phyloP scores from a whole-genome alignment of 2,888 invertebrate genomes.

The Galeopsomyia nigrocyanea region DNA sequence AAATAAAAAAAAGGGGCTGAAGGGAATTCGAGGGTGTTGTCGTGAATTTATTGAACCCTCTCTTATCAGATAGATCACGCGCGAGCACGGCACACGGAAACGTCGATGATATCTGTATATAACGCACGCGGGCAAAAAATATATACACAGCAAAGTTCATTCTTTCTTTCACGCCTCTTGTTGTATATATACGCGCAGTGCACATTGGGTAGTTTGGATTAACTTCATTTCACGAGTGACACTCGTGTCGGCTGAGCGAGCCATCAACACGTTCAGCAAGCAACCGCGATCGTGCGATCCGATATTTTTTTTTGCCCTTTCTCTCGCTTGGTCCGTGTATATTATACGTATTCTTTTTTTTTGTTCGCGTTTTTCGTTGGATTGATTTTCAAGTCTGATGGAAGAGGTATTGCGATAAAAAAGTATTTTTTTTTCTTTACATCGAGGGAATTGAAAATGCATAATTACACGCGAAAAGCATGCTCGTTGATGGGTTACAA shows the following conservation, averaged over 20 bases:
- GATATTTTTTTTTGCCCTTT: not conserved
- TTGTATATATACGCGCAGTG: not conserved
- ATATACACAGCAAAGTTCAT: too few relatives aligned
- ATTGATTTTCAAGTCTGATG: too few relatives aligned
- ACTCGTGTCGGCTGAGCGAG: not conserved
- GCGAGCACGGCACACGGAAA: slow-evolving; percentile 46
- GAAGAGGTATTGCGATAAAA: too few relatives aligned
- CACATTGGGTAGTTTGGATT: not conserved
- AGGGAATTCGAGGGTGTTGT: slow-evolving; percentile 1
- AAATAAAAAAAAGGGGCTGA: not conserved
- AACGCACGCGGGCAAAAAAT: too few relatives aligned
- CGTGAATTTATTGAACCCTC: slow-evolving; percentile 54
- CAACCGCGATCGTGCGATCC: not conserved
- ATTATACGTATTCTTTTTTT: too few relatives aligned
- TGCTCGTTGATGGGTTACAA: too few relatives aligned
- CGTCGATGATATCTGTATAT: slow-evolving; percentile 47
- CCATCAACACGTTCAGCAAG: not conserved
- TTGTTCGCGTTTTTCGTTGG: too few relatives aligned
- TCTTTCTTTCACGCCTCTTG: slow-evolving; percentile 25
- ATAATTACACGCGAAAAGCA: slow-evolving; percentile 9
- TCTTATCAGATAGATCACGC: slow-evolving; percentile 30
- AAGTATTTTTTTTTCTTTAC: too few relatives aligned
- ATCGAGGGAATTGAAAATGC: slow-evolving; percentile 4
- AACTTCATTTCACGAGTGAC: not conserved
- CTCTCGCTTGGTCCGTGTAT: too few relatives aligned